Conservation (phyloP, 2,888 invertebrate genomes). For the Pammene aurita region DNA sequence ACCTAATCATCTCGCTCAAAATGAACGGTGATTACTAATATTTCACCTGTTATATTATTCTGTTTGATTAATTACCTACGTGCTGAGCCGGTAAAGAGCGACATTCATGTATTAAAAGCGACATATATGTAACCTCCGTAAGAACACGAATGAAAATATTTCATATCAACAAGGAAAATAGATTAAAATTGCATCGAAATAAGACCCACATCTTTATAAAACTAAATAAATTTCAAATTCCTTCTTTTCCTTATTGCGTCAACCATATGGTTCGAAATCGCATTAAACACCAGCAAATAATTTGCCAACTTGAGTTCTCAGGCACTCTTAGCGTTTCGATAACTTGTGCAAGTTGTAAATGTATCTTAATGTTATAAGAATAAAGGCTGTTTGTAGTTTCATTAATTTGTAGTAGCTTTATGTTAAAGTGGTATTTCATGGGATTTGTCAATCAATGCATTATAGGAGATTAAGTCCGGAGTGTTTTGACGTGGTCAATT, state of each 20-base stretch:
- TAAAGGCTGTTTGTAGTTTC: not conserved
- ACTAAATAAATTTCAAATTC: not conserved
- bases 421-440: conserved; percentile 44
- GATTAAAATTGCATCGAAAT: not conserved
- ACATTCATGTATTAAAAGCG: no score
- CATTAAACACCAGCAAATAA: not conserved
- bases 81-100: no score
- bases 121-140: not conserved
- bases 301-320: conserved; percentile 1
- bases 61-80: no score
- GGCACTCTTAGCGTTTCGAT: not conserved
- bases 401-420: not conserved
- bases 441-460: conserved; percentile 72
- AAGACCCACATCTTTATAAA: not conserved
- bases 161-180: conserved; percentile 1
- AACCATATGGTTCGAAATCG: not conserved
- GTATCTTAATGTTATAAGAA: not conserved
- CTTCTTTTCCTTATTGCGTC: not conserved
- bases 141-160: not conserved
- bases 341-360: not conserved
- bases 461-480: conserved; percentile 53
- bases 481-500: conserved; percentile 70
- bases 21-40: no score
- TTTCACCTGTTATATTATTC: no score
- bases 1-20: no score